Evolutionary conservation across 2,113 vertebrate species (phyloP).

Genomic region (Cottus gobio): DNA sequence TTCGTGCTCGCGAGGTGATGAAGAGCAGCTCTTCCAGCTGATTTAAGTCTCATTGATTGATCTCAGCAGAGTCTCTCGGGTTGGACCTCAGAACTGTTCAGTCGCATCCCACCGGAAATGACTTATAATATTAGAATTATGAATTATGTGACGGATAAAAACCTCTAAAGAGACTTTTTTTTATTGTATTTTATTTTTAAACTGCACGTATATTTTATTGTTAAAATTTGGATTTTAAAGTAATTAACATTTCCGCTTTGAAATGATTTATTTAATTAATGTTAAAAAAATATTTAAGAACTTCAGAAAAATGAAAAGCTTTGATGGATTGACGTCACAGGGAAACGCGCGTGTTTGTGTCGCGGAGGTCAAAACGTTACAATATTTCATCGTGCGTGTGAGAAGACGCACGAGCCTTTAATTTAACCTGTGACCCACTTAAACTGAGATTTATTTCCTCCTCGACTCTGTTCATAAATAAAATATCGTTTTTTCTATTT

Average conservation of each 20-base stretch:
- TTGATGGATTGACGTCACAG: neutral
- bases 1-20: too few relatives aligned
- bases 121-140: too few relatives aligned
- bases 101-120: neutral
- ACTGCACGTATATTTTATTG: neutral
- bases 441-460: neutral
- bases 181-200: neutral
- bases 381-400: neutral
- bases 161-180: neutral
- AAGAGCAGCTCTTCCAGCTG: neutral
- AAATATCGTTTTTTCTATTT: neutral
- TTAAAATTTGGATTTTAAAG: neutral
- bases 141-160: too few relatives aligned
- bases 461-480: neutral
- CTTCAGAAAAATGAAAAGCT: neutral
- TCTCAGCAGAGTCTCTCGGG: too few relatives aligned
- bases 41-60: constrained; percentile 31
- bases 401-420: neutral
- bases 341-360: neutral
- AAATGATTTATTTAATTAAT: neutral
- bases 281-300: neutral
- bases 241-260: neutral
- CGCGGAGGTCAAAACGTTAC: neutral
- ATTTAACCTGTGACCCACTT: constrained; percentile 2
- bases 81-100: too few relatives aligned